Percentiles rank a stretch among this genome's conserved stretches.
phyloP scores from a whole-genome alignment of 2,797 vertebrate species.

The Oreochromis mossambicus region DNA sequence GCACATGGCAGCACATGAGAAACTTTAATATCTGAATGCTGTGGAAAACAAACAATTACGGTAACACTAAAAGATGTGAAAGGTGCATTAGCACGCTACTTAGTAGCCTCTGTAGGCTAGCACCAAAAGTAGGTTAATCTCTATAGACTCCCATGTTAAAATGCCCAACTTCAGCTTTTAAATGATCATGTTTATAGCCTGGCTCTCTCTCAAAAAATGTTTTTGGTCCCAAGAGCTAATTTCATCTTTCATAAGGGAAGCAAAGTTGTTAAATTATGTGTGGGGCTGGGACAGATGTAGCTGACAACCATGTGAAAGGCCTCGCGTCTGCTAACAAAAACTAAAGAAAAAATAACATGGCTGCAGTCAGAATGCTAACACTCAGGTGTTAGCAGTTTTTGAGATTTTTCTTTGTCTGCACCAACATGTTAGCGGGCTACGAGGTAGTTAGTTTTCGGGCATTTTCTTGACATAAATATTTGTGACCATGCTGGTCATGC shows the following conservation, averaged over 20 bases:
- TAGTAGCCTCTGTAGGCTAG: not conserved
- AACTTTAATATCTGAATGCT: not conserved
- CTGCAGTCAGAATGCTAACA: not conserved
- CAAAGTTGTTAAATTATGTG: not conserved
- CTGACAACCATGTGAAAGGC: not conserved
- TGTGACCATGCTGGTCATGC: not conserved
- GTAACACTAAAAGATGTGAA: not conserved
- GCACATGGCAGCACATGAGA: not conserved
- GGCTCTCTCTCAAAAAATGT: fast-evolving
- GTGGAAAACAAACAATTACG: not conserved
- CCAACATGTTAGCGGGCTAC: not conserved
- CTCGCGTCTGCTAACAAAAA: not conserved
- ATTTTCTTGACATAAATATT: not conserved
- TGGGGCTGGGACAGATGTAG: not conserved
- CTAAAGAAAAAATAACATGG: not conserved
- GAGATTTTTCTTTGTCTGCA: not conserved
- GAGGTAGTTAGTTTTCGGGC: fast-evolving
- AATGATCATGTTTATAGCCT: not conserved
- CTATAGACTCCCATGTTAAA: not conserved
- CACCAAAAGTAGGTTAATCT: not conserved
- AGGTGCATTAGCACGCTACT: not conserved
- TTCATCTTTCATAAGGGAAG: not conserved
- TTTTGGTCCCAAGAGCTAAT: not conserved
- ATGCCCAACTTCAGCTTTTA: not conserved
- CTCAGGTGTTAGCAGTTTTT: not conserved